phyloP scores from a whole-genome alignment of 2,797 vertebrate genomes.

The Oreochromis grahami region DNA sequence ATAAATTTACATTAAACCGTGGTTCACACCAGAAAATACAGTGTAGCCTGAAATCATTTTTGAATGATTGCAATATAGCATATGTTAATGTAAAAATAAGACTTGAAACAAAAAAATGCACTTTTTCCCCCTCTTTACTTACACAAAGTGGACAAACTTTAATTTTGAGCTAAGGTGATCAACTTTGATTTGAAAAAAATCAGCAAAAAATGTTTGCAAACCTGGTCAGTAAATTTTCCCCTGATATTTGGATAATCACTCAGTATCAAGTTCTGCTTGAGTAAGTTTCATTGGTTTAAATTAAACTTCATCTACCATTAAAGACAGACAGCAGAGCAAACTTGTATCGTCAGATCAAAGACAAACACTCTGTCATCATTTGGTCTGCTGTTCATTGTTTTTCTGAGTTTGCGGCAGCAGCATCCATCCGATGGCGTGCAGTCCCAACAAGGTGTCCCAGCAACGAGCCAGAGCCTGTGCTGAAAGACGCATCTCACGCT shows the following conservation, averaged over 20 bases:
- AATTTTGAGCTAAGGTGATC: not conserved
- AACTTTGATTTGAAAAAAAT: not conserved
- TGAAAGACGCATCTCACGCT: constrained; percentile 74
- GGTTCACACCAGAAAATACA: not conserved
- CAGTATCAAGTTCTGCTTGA: not conserved
- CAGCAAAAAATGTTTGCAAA: not conserved
- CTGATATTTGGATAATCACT: not conserved
- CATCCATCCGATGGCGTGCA: constrained; percentile 51
- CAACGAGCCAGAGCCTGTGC: constrained; percentile 74
- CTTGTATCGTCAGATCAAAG: constrained; percentile 49
- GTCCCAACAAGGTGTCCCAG: constrained; percentile 74
- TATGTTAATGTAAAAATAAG: not conserved
- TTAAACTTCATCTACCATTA: constrained; percentile 7
- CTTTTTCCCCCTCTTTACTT: not conserved
- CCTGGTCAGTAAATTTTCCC: not conserved
- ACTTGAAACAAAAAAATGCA: not conserved
- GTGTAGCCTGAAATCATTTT: not conserved
- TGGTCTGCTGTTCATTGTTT: constrained; percentile 58
- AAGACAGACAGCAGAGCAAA: constrained; percentile 15
- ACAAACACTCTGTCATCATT: constrained; percentile 43
- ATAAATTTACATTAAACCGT: not conserved
- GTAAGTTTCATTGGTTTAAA: constrained; percentile 22
- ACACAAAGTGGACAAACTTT: not conserved
- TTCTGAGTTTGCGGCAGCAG: constrained; percentile 41
- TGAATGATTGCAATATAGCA: too few relatives aligned